Percentiles rank a stretch among this genome's conserved stretches.
Conservation (phyloP, 2,113 vertebrate genomes). For the Daphoenositta chrysoptera region DNA sequence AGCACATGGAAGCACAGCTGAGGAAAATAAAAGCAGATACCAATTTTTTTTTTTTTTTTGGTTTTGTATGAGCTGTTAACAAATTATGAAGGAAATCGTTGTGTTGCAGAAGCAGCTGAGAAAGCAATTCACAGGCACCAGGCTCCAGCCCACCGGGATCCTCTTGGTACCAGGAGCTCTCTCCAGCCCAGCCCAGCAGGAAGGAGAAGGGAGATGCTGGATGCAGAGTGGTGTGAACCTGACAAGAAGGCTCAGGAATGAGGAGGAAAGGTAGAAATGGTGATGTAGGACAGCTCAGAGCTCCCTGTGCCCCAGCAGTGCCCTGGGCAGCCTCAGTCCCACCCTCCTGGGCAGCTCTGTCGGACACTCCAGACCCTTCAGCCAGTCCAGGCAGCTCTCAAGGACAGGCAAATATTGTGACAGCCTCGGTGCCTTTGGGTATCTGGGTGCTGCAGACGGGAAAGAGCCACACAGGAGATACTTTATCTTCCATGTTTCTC, state of each 20-base stretch:
- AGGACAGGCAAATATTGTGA: neutral
- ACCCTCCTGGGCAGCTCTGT: accelerated
- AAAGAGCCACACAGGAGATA: neutral
- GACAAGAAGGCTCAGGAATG: neutral
- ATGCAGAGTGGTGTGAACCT: neutral
- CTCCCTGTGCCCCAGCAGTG: neutral
- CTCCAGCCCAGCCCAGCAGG: neutral
- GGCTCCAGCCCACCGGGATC: neutral
- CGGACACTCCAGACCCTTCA: neutral
- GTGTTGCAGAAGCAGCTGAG: neutral
- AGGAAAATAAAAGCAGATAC: neutral
- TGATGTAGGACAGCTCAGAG: neutral
- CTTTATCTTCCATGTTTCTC: neutral
- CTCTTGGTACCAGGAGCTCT: neutral
- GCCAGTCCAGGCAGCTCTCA: neutral
- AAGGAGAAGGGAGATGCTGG: neutral
- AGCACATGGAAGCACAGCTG: neutral
- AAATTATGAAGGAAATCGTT: neutral
- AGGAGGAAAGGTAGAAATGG: neutral
- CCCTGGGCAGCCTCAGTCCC: neutral
- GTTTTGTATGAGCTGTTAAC: neutral
- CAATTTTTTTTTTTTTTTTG: no score
- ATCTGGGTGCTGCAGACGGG: neutral
- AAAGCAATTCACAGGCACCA: neutral
- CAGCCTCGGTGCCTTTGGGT: neutral